phyloP scores from a whole-genome alignment of 2,113 vertebrate species.

The Pipa parva region DNA sequence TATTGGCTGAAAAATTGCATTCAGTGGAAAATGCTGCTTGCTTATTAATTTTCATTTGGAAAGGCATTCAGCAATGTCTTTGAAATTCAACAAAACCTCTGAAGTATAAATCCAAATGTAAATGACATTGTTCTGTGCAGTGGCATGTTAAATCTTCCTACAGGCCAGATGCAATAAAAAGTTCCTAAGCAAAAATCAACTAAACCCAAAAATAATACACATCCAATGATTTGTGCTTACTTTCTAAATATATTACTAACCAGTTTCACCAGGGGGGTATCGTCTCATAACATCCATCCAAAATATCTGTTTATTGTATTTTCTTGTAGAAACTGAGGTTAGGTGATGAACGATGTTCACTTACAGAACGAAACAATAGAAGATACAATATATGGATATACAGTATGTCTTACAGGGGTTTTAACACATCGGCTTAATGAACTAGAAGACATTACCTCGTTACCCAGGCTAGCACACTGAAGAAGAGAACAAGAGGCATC shows the following conservation, averaged over 20 bases:
- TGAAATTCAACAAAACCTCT: constrained; percentile 23
- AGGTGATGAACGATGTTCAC: constrained; percentile 12
- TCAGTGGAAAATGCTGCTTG: constrained; percentile 1
- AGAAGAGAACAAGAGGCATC: too few relatives aligned
- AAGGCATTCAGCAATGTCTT: constrained; percentile 29
- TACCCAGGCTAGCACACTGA: too few relatives aligned
- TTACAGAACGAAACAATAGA: too few relatives aligned
- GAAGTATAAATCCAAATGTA: constrained; percentile 38
- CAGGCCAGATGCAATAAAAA: constrained; percentile 7
- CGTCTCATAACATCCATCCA: not conserved
- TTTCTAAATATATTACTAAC: constrained; percentile 16
- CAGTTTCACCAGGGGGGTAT: constrained; percentile 3
- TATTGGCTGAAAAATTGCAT: constrained; percentile 1
- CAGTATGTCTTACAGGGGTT: too few relatives aligned
- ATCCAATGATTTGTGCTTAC: constrained; percentile 14
- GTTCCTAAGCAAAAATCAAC: constrained; percentile 20
- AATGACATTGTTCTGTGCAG: constrained; percentile 33
- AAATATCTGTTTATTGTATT: not conserved
- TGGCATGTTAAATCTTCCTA: constrained; percentile 28
- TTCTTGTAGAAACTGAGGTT: not conserved
- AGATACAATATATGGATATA: too few relatives aligned
- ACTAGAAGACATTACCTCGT: too few relatives aligned
- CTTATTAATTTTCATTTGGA: constrained; percentile 31
- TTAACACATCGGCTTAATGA: too few relatives aligned
- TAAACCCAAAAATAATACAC: constrained; percentile 11